These are phyloP conservation scores for Carapus acus DNA, from an alignment of 2,797 vertebrate species.

Conservation along the genomic window DNA sequence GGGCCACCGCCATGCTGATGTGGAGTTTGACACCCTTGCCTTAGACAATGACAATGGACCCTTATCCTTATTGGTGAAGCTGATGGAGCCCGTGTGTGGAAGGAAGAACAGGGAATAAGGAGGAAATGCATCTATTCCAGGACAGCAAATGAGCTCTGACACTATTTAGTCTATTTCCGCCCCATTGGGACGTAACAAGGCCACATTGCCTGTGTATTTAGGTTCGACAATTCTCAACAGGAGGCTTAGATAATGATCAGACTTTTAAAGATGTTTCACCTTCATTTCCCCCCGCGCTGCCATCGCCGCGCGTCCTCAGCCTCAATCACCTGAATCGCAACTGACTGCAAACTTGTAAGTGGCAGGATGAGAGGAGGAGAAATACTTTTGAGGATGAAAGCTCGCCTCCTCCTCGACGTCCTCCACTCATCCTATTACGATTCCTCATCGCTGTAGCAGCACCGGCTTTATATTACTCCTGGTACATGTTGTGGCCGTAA, in stretches of 20 bases:
- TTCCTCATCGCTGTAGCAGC: slow-evolving; percentile 68
- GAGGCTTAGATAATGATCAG: slow-evolving; percentile 51
- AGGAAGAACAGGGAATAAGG: no score
- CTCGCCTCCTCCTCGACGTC: slow-evolving; percentile 51
- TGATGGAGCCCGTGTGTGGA: slow-evolving; percentile 17
- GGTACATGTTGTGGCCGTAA: slow-evolving; percentile 60
- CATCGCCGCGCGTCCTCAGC: slow-evolving; percentile 52
- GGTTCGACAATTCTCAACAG: slow-evolving; percentile 35
- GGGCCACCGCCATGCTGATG: no score
- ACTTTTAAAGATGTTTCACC: slow-evolving; percentile 37
- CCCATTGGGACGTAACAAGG: slow-evolving; percentile 33
- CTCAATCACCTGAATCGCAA: slow-evolving; percentile 61
- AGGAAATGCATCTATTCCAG: slow-evolving; percentile 3
- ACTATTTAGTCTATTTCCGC: slow-evolving; percentile 33
- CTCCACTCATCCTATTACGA: slow-evolving; percentile 68
- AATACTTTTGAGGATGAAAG: slow-evolving; percentile 40
- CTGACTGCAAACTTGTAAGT: slow-evolving; percentile 47
- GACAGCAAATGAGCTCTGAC: slow-evolving; percentile 27
- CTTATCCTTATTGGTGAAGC: slow-evolving; percentile 25
- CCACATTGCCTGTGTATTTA: slow-evolving; percentile 32
- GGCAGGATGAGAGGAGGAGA: slow-evolving; percentile 31
- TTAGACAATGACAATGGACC: no score
- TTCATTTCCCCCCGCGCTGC: slow-evolving; percentile 22
- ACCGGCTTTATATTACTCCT: slow-evolving; percentile 54
- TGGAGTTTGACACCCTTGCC: no score